Conservation (phyloP, 2,888 invertebrate genomes). For the Cataglyphis albicans region DNA sequence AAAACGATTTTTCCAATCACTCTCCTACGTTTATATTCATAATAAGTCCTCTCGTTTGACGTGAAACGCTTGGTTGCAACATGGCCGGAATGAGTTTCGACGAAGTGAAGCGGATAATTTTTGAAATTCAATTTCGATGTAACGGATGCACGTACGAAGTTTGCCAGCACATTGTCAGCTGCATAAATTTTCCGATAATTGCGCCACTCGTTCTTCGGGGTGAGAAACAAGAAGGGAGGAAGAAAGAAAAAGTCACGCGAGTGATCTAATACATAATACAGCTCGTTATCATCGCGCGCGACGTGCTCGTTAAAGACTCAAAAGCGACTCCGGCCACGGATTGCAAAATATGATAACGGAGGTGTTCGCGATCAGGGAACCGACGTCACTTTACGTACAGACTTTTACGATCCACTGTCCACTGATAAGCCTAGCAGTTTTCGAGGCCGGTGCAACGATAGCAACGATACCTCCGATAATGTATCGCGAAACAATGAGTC, state of each 20-base stretch:
- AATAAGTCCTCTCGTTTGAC: conserved; percentile 9
- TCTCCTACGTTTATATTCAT: background rate
- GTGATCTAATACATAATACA: conserved; percentile 56
- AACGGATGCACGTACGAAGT: conserved; percentile 30
- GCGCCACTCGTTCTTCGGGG: conserved; percentile 20
- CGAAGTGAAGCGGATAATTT: background rate
- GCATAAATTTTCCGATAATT: conserved; percentile 42
- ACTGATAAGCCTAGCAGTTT: conserved; percentile 28
- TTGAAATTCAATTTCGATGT: conserved; percentile 49
- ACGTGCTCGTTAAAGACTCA: conserved; percentile 33
- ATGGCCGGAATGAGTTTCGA: background rate
- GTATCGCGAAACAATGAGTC: background rate
- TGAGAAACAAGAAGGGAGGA: background rate
- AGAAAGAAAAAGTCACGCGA: conserved; percentile 26
- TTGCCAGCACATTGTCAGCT: conserved; percentile 8
- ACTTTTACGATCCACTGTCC: conserved; percentile 35
- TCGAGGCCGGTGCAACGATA: conserved; percentile 37
- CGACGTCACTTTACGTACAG: conserved; percentile 18
- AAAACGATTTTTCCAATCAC: background rate
- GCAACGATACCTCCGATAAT: conserved; percentile 3
- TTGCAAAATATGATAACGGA: conserved; percentile 46
- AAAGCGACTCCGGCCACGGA: conserved; percentile 4
- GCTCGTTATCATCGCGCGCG: conserved; percentile 40
- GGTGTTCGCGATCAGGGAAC: background rate
- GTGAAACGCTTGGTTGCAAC: conserved; percentile 7